phyloP scores from a whole-genome alignment of 2,113 vertebrate species.

The Pterocles gutturalis region DNA sequence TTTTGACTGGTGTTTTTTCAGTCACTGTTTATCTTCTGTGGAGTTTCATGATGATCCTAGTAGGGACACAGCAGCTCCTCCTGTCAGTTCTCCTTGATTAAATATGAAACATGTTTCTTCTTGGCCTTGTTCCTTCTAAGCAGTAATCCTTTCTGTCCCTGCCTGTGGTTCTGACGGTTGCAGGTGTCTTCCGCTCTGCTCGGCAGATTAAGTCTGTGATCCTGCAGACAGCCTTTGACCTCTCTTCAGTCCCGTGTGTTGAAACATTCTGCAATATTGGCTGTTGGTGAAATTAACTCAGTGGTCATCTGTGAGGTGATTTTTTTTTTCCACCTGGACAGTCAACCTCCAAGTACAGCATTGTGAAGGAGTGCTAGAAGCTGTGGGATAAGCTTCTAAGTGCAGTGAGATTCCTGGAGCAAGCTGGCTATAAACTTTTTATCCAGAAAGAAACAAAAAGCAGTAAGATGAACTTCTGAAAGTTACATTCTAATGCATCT shows the following conservation, averaged over 20 bases:
- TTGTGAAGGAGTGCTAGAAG: not conserved
- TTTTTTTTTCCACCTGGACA: not conserved
- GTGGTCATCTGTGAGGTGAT: not conserved
- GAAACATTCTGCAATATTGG: not conserved
- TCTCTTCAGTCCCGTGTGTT: not conserved
- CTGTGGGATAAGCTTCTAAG: not conserved
- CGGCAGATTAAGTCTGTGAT: not conserved
- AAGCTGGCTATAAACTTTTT: not conserved
- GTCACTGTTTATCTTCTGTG: not conserved
- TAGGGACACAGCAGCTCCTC: not conserved
- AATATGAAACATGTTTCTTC: not conserved
- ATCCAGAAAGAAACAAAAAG: not conserved
- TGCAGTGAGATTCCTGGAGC: not conserved
- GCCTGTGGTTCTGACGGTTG: not conserved
- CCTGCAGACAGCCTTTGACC: not conserved
- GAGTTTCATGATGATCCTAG: rapidly evolving
- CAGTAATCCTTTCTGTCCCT: not conserved
- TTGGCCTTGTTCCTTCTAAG: not conserved
- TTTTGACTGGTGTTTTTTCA: not conserved
- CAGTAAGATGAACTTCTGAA: not conserved
- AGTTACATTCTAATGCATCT: not conserved
- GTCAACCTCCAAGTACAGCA: not conserved
- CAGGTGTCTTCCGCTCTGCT: not conserved
- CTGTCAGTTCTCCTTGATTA: not conserved
- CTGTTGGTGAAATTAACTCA: not conserved